Evolutionary conservation across 92 coral and sea anemone genomes (phyloP).

Genomic region (Phenganax marumi): DNA sequence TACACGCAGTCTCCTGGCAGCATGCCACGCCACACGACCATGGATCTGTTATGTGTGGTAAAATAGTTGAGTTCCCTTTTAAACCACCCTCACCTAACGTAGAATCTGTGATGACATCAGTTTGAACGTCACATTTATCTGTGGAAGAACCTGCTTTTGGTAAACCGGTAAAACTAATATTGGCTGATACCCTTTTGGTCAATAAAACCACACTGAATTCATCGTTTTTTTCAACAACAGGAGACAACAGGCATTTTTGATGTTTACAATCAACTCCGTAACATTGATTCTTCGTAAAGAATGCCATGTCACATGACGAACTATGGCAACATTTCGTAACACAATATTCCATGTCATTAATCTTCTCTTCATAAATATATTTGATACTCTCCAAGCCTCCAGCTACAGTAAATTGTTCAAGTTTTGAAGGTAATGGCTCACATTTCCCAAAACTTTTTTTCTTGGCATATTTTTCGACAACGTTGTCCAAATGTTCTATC

Average conservation of each 20-base stretch:
- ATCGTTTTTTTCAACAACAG: constrained; percentile 38
- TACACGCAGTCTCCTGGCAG: constrained; percentile 25
- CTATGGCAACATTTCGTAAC: constrained; percentile 64
- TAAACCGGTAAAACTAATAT: constrained; percentile 25
- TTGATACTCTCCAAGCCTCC: constrained; percentile 66
- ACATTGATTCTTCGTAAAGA: constrained; percentile 66
- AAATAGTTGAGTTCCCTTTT: constrained; percentile 35
- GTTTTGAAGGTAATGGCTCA: constrained; percentile 2
- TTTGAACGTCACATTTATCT: constrained; percentile 24
- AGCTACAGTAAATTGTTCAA: constrained; percentile 58
- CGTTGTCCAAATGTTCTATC: constrained; percentile 13
- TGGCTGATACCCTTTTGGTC: constrained; percentile 24
- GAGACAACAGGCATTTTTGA: constrained; percentile 59
- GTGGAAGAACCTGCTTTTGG: neutral
- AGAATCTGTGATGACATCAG: constrained; percentile 27
- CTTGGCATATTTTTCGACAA: neutral
- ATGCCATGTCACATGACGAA: constrained; percentile 69
- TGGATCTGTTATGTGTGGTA: constrained; percentile 23
- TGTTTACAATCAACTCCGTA: constrained; percentile 66
- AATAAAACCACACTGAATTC: constrained; percentile 28
- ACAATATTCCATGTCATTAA: constrained; percentile 60
- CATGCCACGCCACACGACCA: constrained; percentile 41
- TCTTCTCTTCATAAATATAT: constrained; percentile 62
- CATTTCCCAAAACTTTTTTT: constrained; percentile 16
- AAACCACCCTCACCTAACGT: constrained; percentile 20